These are phyloP conservation scores for Sebastes cheni DNA, from an alignment of 2,797 vertebrate species.

Conservation along the genomic window DNA sequence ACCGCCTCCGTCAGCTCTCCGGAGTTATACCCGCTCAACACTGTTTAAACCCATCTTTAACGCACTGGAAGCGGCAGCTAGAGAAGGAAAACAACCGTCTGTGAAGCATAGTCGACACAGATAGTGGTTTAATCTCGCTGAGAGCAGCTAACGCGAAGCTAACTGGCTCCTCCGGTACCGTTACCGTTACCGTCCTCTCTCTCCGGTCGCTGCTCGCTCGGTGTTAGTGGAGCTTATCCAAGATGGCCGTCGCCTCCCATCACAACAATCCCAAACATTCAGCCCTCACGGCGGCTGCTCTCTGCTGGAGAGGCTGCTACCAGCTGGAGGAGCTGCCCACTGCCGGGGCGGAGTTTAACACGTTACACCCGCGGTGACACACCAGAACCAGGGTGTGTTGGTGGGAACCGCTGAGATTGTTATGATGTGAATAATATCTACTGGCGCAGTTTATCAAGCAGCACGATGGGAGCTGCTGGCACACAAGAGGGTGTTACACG, in stretches of 20 bases:
- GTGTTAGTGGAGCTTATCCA: conserved; percentile 67
- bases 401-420: not conserved
- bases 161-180: conserved; percentile 13
- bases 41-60: conserved; percentile 28
- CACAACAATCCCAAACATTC: conserved; percentile 82
- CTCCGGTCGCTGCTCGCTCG: conserved; percentile 36
- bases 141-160: conserved; percentile 55
- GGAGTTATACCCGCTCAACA: conserved; percentile 17
- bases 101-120: conserved; percentile 33
- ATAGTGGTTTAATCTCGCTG: conserved; percentile 31
- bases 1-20: conserved; percentile 25
- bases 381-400: not conserved
- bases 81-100: not conserved
- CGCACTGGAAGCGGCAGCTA: not conserved
- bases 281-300: not conserved
- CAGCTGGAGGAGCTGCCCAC: not conserved
- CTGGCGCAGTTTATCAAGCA: not conserved
- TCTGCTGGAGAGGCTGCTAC: too few species aligned
- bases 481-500: conserved; percentile 17
- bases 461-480: not conserved
- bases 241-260: conserved; percentile 84
- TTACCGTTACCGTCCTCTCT: conserved; percentile 26
- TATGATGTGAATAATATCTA: not conserved
- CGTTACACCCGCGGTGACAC: conserved; percentile 20
- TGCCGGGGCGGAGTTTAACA: conserved; percentile 42